Evolutionary conservation across 2,888 invertebrate genomes (phyloP).

Genomic region (Ichneumon xanthorius): DNA sequence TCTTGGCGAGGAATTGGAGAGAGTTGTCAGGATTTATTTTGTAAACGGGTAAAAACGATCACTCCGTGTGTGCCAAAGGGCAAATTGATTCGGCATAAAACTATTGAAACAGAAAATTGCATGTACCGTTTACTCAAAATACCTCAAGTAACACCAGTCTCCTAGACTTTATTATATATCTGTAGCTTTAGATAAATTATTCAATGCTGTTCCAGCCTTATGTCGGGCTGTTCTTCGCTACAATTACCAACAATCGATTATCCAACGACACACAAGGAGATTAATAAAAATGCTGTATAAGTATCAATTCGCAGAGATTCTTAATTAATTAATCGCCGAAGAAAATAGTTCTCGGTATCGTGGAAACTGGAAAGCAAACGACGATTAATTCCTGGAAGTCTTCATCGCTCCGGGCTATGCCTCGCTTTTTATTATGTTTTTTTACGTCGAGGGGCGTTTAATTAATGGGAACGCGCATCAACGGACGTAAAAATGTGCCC

Average conservation of each 20-base stretch:
- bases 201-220: neutral
- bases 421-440: constrained; percentile 14
- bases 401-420: neutral
- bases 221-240: neutral
- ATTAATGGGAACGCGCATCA: constrained; percentile 42
- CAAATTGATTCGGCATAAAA: neutral
- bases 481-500: constrained; percentile 26
- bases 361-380: constrained; percentile 37
- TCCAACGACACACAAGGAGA: neutral
- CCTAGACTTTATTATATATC: neutral
- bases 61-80: neutral
- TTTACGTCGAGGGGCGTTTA: constrained; percentile 15
- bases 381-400: constrained; percentile 6
- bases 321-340: constrained; percentile 20
- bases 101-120: neutral
- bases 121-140: neutral
- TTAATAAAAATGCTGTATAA: constrained; percentile 7
- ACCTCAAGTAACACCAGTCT: neutral
- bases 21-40: neutral
- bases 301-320: constrained; percentile 15
- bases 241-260: constrained; percentile 3
- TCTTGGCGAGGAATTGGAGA: neutral
- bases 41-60: neutral
- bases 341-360: constrained; percentile 28
- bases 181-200: neutral